phyloP scores from a whole-genome alignment of 2,113 vertebrate genomes.

The Caretta caretta region DNA sequence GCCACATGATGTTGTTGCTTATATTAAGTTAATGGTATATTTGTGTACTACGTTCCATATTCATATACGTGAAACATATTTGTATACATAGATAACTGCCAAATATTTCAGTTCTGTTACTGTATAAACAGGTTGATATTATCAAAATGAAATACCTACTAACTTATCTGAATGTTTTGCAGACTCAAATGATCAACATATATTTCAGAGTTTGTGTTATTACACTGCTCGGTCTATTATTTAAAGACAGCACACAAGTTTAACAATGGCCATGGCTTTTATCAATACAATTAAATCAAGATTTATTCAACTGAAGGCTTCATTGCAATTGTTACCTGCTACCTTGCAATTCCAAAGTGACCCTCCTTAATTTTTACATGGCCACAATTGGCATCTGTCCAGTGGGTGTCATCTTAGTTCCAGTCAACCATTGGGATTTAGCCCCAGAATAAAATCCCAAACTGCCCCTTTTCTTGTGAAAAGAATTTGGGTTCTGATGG shows the following conservation, averaged over 20 bases:
- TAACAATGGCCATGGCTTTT: conserved; percentile 7
- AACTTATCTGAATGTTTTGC: conserved; percentile 15
- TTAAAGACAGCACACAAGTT: background rate
- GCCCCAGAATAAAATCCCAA: background rate
- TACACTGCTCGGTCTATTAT: background rate
- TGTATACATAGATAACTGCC: conserved; percentile 60
- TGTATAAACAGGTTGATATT: conserved; percentile 53
- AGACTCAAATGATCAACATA: background rate
- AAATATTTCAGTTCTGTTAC: conserved; percentile 66
- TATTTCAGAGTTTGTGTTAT: conserved; percentile 36
- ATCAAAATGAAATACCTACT: background rate
- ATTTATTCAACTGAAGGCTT: background rate
- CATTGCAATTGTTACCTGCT: background rate
- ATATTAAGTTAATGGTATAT: conserved; percentile 69
- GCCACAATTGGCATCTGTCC: background rate
- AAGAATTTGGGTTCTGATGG: background rate
- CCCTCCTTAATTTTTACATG: background rate
- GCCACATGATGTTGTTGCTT: conserved; percentile 76
- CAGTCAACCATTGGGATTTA: background rate
- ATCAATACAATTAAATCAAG: conserved; percentile 37
- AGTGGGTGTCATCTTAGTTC: background rate
- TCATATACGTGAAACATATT: conserved; percentile 61
- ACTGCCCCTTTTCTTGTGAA: too few species aligned
- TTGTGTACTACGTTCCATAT: conserved; percentile 47
- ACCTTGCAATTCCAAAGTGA: background rate